Evolutionary conservation across 2,888 invertebrate species (phyloP), one percentile per base, ranked within the genome.

Genomic region (Plutella xylostella): DNA sequence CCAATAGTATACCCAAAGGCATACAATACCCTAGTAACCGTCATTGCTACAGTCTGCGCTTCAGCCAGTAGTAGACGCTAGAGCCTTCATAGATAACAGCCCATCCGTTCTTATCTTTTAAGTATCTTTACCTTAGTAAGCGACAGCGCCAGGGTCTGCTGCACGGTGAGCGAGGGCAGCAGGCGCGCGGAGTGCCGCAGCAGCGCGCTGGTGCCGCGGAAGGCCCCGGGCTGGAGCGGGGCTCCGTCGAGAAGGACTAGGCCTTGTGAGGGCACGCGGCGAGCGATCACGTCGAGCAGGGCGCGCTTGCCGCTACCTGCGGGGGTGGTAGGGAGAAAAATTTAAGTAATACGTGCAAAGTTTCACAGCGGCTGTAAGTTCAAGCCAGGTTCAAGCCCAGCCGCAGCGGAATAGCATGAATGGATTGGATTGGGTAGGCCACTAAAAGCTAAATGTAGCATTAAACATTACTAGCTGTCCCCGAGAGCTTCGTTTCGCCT

Each of bases 271-370:
- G 93, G 90, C 11, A 93, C 90, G 25, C 94, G 86, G 15, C 93
- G 86, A 0, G 93, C 91, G 46, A 98, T 94, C 6, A 97, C 97
- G 69, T 98, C 97, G 6, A 98, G 82, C 3, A 98, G 87, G 0
- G 97, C 97, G 25, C 96, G 89, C 68, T 98, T 98, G 0, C 98
- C 98, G 56, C 96, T 96, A 12, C 96, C 96, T 94, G 57, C 5
- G 33, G 20, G 37, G 28, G 34, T 45, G n/a, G 25, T 41, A 25
- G 33, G n/a, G 22, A 22, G 12, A 22, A 1, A 4, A 21, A 25
- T 21, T 18, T 9, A 33, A n/a, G 6, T 33, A 33, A 33, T 20
- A 19, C 20, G n/a, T n/a, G n/a, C n/a, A n/a, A n/a, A n/a, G n/a
- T n/a, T n/a, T n/a, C n/a, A n/a, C n/a, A n/a, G n/a, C n/a, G n/a